Evolutionary conservation across 2,113 vertebrate genomes (phyloP).

Genomic region (Mesembrinibis cayennensis): DNA sequence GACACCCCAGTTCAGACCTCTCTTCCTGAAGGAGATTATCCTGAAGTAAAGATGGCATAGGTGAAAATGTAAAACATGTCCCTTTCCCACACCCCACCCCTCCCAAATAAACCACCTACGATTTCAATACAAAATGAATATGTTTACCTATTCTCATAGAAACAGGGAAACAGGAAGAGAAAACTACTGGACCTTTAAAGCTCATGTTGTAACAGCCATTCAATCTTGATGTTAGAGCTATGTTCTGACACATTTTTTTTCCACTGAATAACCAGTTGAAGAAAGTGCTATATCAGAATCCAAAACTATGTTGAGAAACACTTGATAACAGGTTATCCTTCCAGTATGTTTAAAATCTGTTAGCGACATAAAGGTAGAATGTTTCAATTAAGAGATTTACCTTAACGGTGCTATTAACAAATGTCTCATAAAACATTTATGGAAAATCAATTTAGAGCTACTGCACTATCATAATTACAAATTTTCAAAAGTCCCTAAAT

Average conservation of each 20-base stretch:
- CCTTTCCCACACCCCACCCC: neutral
- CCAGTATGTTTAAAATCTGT: neutral
- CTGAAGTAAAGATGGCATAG: neutral
- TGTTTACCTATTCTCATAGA: neutral
- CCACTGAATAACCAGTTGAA: neutral
- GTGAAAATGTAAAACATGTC: neutral
- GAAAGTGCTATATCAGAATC: neutral
- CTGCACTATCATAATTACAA: neutral
- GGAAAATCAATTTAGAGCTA: neutral
- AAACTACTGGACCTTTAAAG: neutral
- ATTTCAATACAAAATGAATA: neutral
- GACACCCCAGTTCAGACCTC: neutral
- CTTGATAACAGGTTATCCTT: neutral
- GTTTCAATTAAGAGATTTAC: neutral
- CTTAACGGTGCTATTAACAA: neutral
- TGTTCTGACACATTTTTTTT: neutral
- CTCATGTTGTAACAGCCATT: neutral
- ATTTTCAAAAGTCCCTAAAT: slow-evolving; percentile 18
- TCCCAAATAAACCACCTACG: neutral
- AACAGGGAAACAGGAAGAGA: neutral
- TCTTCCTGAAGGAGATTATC: neutral
- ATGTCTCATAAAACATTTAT: neutral
- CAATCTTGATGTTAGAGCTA: neutral
- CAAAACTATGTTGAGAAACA: neutral
- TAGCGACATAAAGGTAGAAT: neutral